Conservation (phyloP, 2,797 vertebrate species). For the Lacerta bilineata region DNA sequence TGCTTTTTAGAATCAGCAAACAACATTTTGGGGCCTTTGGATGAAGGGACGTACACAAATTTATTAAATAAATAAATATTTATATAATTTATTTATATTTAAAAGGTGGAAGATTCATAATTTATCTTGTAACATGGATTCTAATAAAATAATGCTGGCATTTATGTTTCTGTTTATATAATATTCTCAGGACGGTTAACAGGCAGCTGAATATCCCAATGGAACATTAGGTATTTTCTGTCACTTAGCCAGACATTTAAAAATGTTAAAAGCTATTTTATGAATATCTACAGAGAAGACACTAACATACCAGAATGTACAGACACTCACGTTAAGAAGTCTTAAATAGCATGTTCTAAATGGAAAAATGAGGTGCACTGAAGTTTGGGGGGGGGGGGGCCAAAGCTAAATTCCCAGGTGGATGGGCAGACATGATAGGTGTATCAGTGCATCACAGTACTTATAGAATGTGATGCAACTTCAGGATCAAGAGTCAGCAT, state of each 20-base stretch:
- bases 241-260: neutral
- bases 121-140: neutral
- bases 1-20: conserved; percentile 3
- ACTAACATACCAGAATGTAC: neutral
- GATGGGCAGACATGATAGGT: neutral
- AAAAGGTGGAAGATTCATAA: neutral
- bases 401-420: neutral
- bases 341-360: neutral
- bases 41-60: no score
- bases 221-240: neutral
- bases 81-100: neutral
- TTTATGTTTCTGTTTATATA: neutral
- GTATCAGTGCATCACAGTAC: neutral
- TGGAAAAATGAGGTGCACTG: neutral
- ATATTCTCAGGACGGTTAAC: conserved; percentile 8
- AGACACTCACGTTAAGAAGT: no score
- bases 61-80: no score
- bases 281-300: neutral
- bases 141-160: neutral
- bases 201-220: neutral
- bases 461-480: neutral
- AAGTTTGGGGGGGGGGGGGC: neutral
- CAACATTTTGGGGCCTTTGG: no score
- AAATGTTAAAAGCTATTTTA: neutral
- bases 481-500: neutral